Percentiles rank a stretch among this genome's conserved stretches.
phyloP scores from a whole-genome alignment of 2,888 invertebrate species.

The Philonicus albiceps region DNA sequence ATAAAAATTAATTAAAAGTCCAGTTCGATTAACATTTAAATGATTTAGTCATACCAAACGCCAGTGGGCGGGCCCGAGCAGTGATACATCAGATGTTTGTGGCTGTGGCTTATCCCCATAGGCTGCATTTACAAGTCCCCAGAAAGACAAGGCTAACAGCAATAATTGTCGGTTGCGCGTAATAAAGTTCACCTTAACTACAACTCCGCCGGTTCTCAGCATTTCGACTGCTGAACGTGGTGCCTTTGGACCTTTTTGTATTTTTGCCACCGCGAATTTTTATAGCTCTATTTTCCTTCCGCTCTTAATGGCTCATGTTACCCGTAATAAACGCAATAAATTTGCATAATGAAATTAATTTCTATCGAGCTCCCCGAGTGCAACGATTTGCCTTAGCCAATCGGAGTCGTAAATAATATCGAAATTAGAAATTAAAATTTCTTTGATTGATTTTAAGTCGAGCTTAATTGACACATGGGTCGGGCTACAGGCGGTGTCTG shows the following conservation, averaged over 20 bases:
- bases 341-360: constrained; percentile 45
- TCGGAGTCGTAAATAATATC: constrained; percentile 22
- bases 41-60: constrained; percentile 19
- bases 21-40: constrained; percentile 30
- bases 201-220: neutral
- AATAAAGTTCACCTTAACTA: constrained; percentile 28
- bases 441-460: constrained; percentile 25
- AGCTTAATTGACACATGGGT: constrained; percentile 31
- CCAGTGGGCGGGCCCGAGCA: constrained; percentile 15
- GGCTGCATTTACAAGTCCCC: neutral
- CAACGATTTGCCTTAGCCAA: constrained; percentile 6
- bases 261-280: neutral
- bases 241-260: neutral
- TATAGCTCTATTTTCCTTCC: constrained; percentile 17
- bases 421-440: constrained; percentile 41
- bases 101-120: neutral
- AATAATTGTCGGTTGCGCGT: constrained; percentile 17
- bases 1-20: constrained; percentile 42
- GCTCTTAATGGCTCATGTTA: constrained; percentile 27
- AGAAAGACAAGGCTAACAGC: neutral
- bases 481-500: neutral
- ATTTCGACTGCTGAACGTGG: neutral
- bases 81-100: neutral
- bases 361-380: neutral
- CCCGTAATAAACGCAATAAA: constrained; percentile 42